Conservation (phyloP, 2,113 vertebrate species). For the Tauraco erythrolophus region DNA sequence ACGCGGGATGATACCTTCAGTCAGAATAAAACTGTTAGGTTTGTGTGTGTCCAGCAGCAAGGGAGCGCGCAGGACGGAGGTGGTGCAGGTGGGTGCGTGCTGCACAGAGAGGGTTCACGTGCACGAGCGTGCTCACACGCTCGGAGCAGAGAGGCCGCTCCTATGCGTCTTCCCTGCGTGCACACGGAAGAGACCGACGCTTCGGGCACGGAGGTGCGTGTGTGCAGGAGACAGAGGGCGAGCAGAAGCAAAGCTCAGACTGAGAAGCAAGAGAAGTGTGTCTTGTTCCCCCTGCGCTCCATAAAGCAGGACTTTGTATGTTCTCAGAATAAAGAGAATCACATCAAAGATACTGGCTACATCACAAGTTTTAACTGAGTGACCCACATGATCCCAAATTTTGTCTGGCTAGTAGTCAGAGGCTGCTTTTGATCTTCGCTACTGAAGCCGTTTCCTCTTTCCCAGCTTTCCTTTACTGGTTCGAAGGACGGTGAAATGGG, state of each 20-base stretch:
- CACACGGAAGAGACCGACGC: too few relatives aligned
- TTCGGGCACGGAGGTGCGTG: rapidly evolving
- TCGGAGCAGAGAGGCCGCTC: not conserved
- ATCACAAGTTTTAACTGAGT: constrained; percentile 23
- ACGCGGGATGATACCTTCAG: rapidly evolving
- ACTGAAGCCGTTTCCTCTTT: not conserved
- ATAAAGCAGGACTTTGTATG: not conserved
- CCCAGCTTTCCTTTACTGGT: not conserved
- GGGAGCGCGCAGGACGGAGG: rapidly evolving
- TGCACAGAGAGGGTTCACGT: not conserved
- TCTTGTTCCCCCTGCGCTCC: not conserved
- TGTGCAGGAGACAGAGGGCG: rapidly evolving
- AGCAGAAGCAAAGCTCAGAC: not conserved
- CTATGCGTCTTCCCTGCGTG: rapidly evolving
- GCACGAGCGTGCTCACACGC: rapidly evolving
- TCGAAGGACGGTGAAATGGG: not conserved
- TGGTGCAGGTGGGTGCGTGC: not conserved
- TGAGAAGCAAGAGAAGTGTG: not conserved
- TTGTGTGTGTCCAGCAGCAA: not conserved
- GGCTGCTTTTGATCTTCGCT: not conserved
- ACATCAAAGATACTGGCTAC: constrained; percentile 18
- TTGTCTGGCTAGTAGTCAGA: not conserved
- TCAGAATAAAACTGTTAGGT: too few relatives aligned
- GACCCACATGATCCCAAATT: constrained; percentile 6
- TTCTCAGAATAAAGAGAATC: not conserved